These are phyloP conservation scores for Henricia sp. DNA, from an alignment of 53 echinoderm and acorn worm species.

Conservation along the genomic window DNA sequence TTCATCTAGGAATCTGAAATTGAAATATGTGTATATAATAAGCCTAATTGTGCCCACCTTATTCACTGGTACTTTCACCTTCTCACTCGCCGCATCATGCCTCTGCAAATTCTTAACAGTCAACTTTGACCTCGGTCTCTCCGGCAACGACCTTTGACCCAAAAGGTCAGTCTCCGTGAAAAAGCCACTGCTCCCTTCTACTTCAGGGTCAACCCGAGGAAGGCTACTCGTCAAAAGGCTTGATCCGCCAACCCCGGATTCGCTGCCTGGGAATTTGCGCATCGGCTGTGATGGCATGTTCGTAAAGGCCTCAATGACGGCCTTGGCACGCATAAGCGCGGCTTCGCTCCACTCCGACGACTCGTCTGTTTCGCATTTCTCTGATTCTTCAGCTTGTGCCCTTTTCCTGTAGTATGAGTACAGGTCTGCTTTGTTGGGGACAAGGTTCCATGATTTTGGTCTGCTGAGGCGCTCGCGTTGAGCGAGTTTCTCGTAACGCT, in stretches of 20 bases:
- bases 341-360: slow-evolving; percentile 23
- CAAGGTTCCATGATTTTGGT: slow-evolving; percentile 21
- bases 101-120: slow-evolving; percentile 77
- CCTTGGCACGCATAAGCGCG: slow-evolving; percentile 32
- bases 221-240: slow-evolving; percentile 59
- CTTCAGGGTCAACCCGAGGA: slow-evolving; percentile 38
- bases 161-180: slow-evolving; percentile 59
- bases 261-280: slow-evolving; percentile 43
- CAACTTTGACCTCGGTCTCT: slow-evolving; percentile 68
- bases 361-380: neutral
- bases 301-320: slow-evolving; percentile 26
- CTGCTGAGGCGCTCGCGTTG: slow-evolving; percentile 5
- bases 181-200: slow-evolving; percentile 75
- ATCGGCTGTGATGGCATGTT: slow-evolving; percentile 22
- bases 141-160: slow-evolving; percentile 7
- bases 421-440: slow-evolving; percentile 62
- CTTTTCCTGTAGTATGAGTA: slow-evolving; percentile 67
- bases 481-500: slow-evolving; percentile 68
- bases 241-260: slow-evolving; percentile 74
- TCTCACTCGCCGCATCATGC: slow-evolving; percentile 73
- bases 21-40: too few species aligned
- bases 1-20: too few species aligned
- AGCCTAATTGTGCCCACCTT: neutral
- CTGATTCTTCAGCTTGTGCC: slow-evolving; percentile 16
- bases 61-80: slow-evolving; percentile 4